Conservation (phyloP, 2,888 invertebrate species). For the Diplolepis rosae region DNA sequence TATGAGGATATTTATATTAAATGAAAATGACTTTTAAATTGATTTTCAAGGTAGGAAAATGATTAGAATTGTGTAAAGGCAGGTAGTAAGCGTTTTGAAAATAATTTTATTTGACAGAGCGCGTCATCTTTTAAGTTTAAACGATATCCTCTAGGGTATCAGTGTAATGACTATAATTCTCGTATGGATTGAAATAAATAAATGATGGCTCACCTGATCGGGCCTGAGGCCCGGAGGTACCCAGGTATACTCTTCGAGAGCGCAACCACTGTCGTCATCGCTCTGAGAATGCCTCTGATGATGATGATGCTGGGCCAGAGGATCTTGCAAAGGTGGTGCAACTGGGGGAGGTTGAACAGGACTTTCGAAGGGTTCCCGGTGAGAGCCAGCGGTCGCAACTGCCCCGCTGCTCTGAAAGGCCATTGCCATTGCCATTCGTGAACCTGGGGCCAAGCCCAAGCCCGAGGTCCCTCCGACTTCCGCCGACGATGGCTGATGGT, state of each 20-base stretch:
- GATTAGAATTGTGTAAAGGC: not conserved
- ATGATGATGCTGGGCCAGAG: constrained; percentile 74
- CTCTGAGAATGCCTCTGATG: constrained; percentile 92
- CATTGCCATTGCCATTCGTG: constrained; percentile 71
- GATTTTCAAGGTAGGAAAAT: not conserved
- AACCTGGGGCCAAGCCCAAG: constrained; percentile 62
- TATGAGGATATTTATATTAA: too few species aligned
- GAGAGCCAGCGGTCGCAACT: constrained; percentile 71
- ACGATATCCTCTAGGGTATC: constrained; percentile 2
- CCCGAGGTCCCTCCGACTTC: constrained; percentile 64
- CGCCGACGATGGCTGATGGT: constrained; percentile 69
- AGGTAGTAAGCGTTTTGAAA: not conserved
- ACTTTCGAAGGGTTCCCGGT: constrained; percentile 69
- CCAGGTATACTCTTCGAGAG: constrained; percentile 98
- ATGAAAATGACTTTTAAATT: not conserved
- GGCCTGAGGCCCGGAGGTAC: constrained; percentile 96
- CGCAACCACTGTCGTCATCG: constrained; percentile 98
- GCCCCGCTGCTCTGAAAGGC: constrained; percentile 69
- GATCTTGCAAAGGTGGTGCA: constrained; percentile 63
- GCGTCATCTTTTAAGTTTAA: not conserved
- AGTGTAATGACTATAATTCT: constrained; percentile 15
- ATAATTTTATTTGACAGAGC: constrained; percentile 8
- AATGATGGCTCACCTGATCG: constrained; percentile 84
- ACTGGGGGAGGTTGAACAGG: constrained; percentile 67
- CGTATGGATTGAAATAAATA: constrained; percentile 20